Conservation (phyloP, 1,140 invertebrate species). For the Aculops lycopersici region DNA sequence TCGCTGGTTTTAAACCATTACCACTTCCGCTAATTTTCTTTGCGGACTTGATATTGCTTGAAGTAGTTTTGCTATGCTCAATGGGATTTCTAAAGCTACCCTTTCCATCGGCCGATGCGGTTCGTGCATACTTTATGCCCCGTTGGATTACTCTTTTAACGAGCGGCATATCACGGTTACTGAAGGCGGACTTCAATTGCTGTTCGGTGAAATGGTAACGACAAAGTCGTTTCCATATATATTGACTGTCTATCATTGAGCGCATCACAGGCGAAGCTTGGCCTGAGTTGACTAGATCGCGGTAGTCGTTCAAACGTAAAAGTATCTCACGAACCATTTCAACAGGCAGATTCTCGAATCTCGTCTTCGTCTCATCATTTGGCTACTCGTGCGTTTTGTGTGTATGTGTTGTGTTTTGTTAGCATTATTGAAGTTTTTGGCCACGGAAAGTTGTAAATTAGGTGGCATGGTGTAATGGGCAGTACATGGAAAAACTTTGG, state of each 20-base stretch:
- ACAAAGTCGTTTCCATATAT: conserved; percentile 64
- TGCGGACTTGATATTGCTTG: no score
- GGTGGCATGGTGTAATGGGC: no score
- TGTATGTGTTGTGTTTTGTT: conserved; percentile 12
- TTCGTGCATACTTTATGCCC: no score
- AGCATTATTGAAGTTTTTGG: no score
- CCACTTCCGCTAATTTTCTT: no score
- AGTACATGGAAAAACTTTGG: no score
- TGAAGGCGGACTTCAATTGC: conserved; percentile 49
- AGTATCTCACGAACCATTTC: conserved; percentile 73
- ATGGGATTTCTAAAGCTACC: not conserved
- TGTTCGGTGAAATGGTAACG: conserved; percentile 60
- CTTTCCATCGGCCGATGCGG: not conserved
- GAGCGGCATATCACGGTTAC: no score
- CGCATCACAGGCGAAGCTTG: conserved; percentile 36
- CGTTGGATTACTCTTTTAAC: no score
- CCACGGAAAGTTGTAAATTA: no score
- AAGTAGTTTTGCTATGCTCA: not conserved
- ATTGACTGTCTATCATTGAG: conserved; percentile 44
- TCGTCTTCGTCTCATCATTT: conserved; percentile 40
- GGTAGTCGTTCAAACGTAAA: conserved; percentile 54
- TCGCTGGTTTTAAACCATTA: no score
- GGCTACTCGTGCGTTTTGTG: no score
- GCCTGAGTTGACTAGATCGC: conserved; percentile 40
- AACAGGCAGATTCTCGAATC: conserved; percentile 57